Evolutionary conservation across 2,888 invertebrate genomes (phyloP), one percentile per base, ranked within the genome.

Genomic region (Tanytarsus gracilentus): DNA sequence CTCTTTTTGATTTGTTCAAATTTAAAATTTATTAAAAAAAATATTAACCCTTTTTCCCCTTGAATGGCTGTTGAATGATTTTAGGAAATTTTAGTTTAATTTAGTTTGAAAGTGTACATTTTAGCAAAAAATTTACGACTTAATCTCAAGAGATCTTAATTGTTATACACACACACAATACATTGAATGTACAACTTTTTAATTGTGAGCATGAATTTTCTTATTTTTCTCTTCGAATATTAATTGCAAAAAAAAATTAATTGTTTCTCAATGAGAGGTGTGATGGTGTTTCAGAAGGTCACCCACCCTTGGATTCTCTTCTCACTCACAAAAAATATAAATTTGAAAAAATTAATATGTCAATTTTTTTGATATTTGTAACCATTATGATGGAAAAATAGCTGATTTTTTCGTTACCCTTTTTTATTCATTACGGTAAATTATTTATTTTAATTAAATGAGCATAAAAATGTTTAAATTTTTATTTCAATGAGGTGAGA

Each of bases 81-180:
- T 40, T 55, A 55, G 55, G 7, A 21, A 55, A 55, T 55, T 40
- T 55, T 55, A 55, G 55, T 55, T 55, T 55, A 40, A 53, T 53
- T 53, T 53, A 53, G 53, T 53, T 53, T 36, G 29, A 53, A 53
- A 29, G 25, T 53, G 53, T 53, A 53, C 39, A 55, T 55, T 55
- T 26, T 55, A 55, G 55, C 40, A 26, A 40, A 33, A 55, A 55
- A 40, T 55, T 55, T 55, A 55, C 40, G 40, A 40, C 40, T 55
- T 55, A 55, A 55, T 55, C 55, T 55, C 55, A 14, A 40, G 55
- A 55, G 55, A 55, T 55, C 55, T 39, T 55, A 55, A 55, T 55
- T 55, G 55, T 55, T 40, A 39, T 18, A 44, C 23, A 44, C 21
- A 40, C 44, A 44, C 9, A 44, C 9, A 44, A 44, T 8, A 40